These are phyloP conservation scores for Delia radicum DNA, from an alignment of 1,140 invertebrate species.

Conservation along the genomic window DNA sequence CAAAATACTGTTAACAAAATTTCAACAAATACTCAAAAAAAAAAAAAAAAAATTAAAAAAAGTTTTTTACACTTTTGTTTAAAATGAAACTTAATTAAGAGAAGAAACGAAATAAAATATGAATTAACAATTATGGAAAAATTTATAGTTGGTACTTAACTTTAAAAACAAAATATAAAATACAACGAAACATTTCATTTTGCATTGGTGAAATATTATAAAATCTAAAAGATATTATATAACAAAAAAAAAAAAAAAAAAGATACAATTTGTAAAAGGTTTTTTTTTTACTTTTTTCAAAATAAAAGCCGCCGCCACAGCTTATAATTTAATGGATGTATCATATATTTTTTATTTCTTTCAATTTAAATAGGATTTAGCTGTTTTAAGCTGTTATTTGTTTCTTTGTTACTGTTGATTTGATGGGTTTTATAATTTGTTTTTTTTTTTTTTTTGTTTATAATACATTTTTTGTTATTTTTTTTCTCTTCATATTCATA, in stretches of 20 bases:
- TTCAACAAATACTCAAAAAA: neutral
- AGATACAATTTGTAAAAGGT: neutral
- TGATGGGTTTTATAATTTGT: neutral
- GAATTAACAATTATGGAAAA: constrained; percentile 11
- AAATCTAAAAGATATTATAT: no score
- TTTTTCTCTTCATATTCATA: neutral
- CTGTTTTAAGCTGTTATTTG: neutral
- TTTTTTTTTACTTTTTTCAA: neutral
- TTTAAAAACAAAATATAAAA: neutral
- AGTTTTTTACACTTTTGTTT: neutral
- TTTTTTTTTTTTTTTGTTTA: neutral
- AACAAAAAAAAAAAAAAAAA: neutral
- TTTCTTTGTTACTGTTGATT: neutral
- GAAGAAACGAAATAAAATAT: neutral
- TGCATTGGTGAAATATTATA: neutral
- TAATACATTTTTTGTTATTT: neutral
- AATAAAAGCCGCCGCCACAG: neutral
- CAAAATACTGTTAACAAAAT: constrained; percentile 21
- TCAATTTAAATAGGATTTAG: neutral
- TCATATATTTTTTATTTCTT: no score
- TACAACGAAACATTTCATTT: neutral
- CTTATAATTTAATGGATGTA: neutral
- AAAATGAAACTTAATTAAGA: neutral
- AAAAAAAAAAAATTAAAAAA: neutral
- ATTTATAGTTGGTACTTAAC: neutral